Evolutionary conservation across 2,113 vertebrate genomes (phyloP), one percentile per base, ranked within the genome.

Genomic region (Laticauda colubrina): DNA sequence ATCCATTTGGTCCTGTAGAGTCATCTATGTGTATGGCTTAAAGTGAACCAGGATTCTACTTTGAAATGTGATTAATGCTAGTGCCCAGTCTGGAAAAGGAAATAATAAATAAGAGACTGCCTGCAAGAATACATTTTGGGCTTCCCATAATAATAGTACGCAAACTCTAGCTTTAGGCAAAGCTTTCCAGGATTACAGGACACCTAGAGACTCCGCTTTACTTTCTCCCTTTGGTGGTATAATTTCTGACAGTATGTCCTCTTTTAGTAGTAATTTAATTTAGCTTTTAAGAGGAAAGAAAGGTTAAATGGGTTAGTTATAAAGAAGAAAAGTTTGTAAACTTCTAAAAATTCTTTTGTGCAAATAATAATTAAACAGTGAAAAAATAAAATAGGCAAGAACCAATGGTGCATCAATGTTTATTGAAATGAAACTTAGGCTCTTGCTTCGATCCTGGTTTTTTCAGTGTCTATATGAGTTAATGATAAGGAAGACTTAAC

Each of bases 1-100:
- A 26, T 12, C 57, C 1, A 0, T 0, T 64, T 18, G 75, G 4
- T 53, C 56, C 4, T 0, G 51, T 75, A 8, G 0, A 81, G 89
- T 53, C 10, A 45, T 18, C 26, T 89, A 10, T 85, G 18, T 86
- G 12, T 56, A 53, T 90, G 55, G 69, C 20, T 89, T 90, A 11
- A 29, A 18, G 11, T 64, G 45, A 90, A 48, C 75, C n/a, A 87
- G 86, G 4, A 24, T 24, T 61, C 2, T 21, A 24, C 34, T 64
- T 55, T 75, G 59, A 45, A 59, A 59, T 15, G 75, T 29, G n/a
- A 39, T 85, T 59, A 15, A 85, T 89, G 54, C 21, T 8, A n/a
- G 26, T 48, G 23, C 10, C 8, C n/a, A 45, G 9, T 34, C 18
- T 55, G 48, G 45, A 51, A 64, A 14, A 39, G 45, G 91, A 61